Percentiles rank a stretch among this genome's conserved stretches.
Conservation (phyloP, 1,140 invertebrate species). For the Oppia nitens region DNA sequence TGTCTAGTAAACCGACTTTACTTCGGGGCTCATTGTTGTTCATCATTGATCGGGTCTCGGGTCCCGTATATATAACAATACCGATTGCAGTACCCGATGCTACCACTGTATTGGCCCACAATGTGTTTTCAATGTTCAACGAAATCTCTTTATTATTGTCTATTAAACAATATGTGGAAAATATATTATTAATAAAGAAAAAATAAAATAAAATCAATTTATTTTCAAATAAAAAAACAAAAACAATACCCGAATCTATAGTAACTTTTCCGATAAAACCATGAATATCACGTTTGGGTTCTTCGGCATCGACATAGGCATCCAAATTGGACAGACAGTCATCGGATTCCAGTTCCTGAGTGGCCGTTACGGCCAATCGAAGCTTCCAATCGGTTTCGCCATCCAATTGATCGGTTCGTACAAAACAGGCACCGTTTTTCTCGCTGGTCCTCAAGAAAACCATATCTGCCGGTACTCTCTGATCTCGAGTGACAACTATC, state of each 20-base stretch:
- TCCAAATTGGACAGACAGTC: constrained; percentile 69
- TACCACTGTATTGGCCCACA: constrained; percentile 96
- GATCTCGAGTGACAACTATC: constrained; percentile 45
- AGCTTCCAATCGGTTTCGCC: constrained; percentile 99
- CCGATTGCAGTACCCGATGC: constrained; percentile 82
- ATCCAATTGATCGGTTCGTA: constrained; percentile 96
- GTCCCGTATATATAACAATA: constrained; percentile 89
- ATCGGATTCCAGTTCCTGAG: constrained; percentile 70
- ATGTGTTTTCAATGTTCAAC: constrained; percentile 84
- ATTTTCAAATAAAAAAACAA: not conserved
- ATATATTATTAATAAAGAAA: not conserved
- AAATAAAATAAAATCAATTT: not conserved
- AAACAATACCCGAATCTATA: constrained; percentile 1
- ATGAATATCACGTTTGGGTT: constrained; percentile 94
- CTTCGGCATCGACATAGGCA: constrained; percentile 82
- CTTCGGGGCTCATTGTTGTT: constrained; percentile 89
- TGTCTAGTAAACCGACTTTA: constrained; percentile 83
- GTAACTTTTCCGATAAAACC: constrained; percentile 87
- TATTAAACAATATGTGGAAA: no score
- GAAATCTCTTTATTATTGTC: constrained; percentile 31
- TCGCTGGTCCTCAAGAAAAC: constrained; percentile 85
- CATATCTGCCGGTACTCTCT: constrained; percentile 91
- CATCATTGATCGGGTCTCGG: constrained; percentile 92
- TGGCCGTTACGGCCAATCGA: constrained; percentile 73
- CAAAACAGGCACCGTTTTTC: constrained; percentile 82